Conservation (phyloP, 1,140 invertebrate genomes). For the Cotesia chilonis region DNA sequence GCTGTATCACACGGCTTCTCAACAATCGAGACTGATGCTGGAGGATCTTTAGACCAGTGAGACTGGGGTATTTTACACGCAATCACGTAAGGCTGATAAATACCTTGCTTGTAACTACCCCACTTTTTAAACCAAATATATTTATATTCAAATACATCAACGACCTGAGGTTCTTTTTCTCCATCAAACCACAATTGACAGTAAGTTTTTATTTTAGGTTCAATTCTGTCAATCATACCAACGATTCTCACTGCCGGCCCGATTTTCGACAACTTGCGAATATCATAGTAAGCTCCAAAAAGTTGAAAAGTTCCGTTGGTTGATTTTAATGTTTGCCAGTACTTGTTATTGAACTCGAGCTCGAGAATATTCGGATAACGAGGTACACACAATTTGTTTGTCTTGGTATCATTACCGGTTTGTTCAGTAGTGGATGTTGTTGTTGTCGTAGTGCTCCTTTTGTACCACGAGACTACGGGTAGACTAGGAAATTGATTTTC, state of each 20-base stretch:
- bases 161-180: conserved; percentile 78
- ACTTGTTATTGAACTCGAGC: conserved; percentile 90
- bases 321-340: conserved; percentile 85
- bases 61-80: conserved; percentile 84
- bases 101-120: conserved; percentile 92
- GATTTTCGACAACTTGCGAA: conserved; percentile 77
- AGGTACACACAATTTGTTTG: conserved; percentile 70
- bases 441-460: conserved; percentile 65
- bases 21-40: conserved; percentile 86
- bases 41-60: conserved; percentile 74
- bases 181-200: conserved; percentile 93
- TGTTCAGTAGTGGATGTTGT: background rate
- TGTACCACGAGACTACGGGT: conserved; percentile 85
- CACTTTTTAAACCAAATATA: conserved; percentile 95
- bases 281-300: conserved; percentile 89
- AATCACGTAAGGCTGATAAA: conserved; percentile 90
- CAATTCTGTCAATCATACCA: conserved; percentile 89
- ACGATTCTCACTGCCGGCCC: conserved; percentile 86
- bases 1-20: conserved; percentile 85
- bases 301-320: conserved; percentile 87
- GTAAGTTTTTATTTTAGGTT: conserved; percentile 81
- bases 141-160: conserved; percentile 87
- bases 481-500: conserved; percentile 80
- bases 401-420: background rate
- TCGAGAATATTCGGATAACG: conserved; percentile 86